Percentiles rank a stretch among this genome's conserved stretches.
phyloP scores from a whole-genome alignment of 1,140 invertebrate genomes.

The Cardiocondyla obscurior region DNA sequence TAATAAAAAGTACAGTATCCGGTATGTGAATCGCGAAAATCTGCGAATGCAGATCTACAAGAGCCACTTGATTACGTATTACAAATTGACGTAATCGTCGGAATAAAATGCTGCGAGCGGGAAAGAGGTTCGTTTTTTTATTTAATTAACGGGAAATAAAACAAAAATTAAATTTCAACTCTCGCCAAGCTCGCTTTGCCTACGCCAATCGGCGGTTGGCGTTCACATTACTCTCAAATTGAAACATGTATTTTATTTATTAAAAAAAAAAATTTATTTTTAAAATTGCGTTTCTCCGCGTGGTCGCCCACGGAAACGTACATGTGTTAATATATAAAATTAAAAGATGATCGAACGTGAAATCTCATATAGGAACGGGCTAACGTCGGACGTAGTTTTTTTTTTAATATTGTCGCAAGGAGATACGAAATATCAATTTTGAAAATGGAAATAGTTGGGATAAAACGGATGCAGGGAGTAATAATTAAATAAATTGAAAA shows the following conservation, averaged over 20 bases:
- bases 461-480: no score
- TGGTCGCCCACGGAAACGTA: background rate
- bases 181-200: background rate
- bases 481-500: no score
- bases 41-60: background rate
- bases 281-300: background rate
- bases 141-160: background rate
- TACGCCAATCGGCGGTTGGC: no score
- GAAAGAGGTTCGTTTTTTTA: background rate
- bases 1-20: conserved; percentile 3
- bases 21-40: background rate
- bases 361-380: no score
- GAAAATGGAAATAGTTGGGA: no score
- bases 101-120: background rate
- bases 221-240: background rate
- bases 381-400: no score
- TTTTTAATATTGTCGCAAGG: no score
- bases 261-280: no score
- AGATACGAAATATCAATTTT: no score
- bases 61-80: background rate
- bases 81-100: background rate
- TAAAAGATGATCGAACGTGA: no score
- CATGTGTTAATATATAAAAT: background rate
- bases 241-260: background rate
- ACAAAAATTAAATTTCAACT: background rate